phyloP scores from a whole-genome alignment of 2,113 vertebrate genomes.

The Oncorhynchus mykiss region DNA sequence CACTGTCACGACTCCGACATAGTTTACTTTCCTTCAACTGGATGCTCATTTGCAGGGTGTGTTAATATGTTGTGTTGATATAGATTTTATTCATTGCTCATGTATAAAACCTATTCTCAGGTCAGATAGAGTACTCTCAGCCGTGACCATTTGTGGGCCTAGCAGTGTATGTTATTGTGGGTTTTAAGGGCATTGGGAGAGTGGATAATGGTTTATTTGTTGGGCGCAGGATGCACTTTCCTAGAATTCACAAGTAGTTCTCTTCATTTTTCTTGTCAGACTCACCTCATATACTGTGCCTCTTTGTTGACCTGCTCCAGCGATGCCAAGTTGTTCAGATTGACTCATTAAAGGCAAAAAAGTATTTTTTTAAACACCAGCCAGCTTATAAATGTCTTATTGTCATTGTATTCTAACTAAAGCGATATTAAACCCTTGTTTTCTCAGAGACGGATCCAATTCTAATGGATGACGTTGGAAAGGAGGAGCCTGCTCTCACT shows the following conservation, averaged over 20 bases:
- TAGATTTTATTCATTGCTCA: too few relatives aligned
- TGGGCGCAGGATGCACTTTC: too few relatives aligned
- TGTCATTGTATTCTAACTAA: neutral
- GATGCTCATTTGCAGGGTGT: too few relatives aligned
- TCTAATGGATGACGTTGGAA: slow-evolving; percentile 45
- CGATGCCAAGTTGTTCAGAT: slow-evolving; percentile 65
- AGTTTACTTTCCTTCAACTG: too few relatives aligned
- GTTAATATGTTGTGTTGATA: too few relatives aligned
- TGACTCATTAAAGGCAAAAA: slow-evolving; percentile 64
- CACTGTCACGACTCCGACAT: too few relatives aligned
- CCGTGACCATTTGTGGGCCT: too few relatives aligned
- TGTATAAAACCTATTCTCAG: too few relatives aligned
- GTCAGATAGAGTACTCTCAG: too few relatives aligned
- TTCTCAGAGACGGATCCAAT: slow-evolving; percentile 34
- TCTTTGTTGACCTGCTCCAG: slow-evolving; percentile 76
- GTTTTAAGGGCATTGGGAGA: too few relatives aligned
- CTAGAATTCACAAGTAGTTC: neutral
- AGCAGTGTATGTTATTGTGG: too few relatives aligned
- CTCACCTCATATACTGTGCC: slow-evolving; percentile 63
- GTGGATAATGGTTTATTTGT: too few relatives aligned
- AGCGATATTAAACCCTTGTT: neutral
- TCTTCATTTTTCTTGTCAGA: slow-evolving; percentile 41
- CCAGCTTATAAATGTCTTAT: neutral
- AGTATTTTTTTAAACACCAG: neutral
- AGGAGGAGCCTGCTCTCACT: slow-evolving; percentile 18